Evolutionary conservation across 2,888 invertebrate genomes (phyloP), one percentile per base, ranked within the genome.

Genomic region (Caenorhabditis sp.): DNA sequence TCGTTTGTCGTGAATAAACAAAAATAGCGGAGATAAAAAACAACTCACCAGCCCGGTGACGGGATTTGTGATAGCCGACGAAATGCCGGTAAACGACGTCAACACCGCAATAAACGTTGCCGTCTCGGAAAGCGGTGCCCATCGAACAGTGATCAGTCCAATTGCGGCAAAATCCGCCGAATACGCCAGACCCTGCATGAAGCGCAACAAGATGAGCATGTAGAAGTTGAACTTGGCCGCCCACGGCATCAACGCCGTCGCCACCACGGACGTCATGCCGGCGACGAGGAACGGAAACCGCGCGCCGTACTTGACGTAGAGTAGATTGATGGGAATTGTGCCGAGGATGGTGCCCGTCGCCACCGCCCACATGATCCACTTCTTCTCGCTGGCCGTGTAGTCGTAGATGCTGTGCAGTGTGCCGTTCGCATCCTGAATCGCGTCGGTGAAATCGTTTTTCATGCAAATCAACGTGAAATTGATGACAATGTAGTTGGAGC

Each of bases 381-480:
- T 74, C 59, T 83, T 83, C 62, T 82, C 83, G 0, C 62, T 69
- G 6, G 73, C 67, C 12, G 79, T 58, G 65, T 79, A 83, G 27
- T 76, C 75, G 51, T 78, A 83, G 14, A 67, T 62, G 24, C 79
- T 79, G 24, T 63, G 54, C 14, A 58, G 53, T 6, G 73, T 69
- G 24, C 69, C 62, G 62, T 71, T 71, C 0, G 10, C 27, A 24
- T 62, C 55, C 21, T 36, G 4, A 51, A 36, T 50, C 5, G 61
- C 23, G 23, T 72, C 72, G 1, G 71, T 53, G 17, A 63, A 43
- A 57, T 81, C 79, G 54, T 69, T 64, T 58, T 72, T 71, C 83
- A 83, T 83, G 62, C 83, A 83, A 58, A 83, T 83, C 26, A 83
- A 77, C 1, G 83, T 81, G 64, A 83, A 81, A 26, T 83, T 82